A percentile compares a stretch with the other conserved stretches of the same genome.
Conservation (phyloP, 2,888 invertebrate genomes). For the Drosophila gaucha region DNA sequence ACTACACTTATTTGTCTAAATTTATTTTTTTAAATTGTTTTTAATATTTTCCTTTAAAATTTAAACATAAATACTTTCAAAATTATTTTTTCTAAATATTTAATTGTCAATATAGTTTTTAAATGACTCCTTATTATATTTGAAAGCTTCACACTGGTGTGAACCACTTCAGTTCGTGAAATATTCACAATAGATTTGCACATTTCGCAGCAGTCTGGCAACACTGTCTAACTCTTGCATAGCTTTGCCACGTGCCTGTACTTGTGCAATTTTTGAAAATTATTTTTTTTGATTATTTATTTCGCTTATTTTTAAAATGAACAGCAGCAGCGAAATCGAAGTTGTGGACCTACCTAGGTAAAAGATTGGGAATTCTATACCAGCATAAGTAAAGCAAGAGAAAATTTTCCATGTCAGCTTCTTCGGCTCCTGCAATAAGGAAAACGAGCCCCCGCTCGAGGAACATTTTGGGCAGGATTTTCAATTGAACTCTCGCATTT, state of each 20-base stretch:
- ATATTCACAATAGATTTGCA: background rate
- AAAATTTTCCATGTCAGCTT: background rate
- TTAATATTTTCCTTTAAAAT: no score
- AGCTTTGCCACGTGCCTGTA: constrained; percentile 3
- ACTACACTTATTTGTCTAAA: no score
- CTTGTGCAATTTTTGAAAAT: background rate
- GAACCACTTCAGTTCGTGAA: constrained; percentile 4
- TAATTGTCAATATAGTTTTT: no score
- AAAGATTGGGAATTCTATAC: background rate
- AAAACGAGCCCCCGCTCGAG: background rate
- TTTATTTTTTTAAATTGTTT: no score
- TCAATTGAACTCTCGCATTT: no score
- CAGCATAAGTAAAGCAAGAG: no score
- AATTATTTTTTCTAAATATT: no score
- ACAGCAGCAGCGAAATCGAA: background rate
- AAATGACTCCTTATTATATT: background rate
- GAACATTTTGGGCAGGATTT: background rate
- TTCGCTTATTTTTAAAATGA: constrained; percentile 15
- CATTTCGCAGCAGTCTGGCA: constrained; percentile 9
- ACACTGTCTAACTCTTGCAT: background rate
- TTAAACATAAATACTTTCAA: no score
- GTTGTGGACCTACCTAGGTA: constrained; percentile 4
- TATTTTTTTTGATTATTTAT: background rate
- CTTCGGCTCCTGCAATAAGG: background rate
- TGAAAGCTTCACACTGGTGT: background rate